phyloP scores from a whole-genome alignment of 2,888 invertebrate species.

The Suillia variegata region DNA sequence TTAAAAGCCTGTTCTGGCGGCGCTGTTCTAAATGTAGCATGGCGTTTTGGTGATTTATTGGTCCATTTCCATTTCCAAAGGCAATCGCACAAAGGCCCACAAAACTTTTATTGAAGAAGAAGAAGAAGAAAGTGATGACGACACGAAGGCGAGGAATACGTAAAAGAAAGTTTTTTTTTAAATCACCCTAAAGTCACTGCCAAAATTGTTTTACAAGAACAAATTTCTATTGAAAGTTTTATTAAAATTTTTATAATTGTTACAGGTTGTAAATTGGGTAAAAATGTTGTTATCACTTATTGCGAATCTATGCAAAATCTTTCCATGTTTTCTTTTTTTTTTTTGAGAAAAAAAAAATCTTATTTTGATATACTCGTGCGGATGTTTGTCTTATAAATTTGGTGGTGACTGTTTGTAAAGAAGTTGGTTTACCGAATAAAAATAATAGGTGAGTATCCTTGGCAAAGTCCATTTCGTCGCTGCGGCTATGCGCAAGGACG shows the following conservation, averaged over 20 bases:
- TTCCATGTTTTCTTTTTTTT: too few relatives aligned
- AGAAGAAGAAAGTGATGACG: too few relatives aligned
- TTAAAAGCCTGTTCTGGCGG: background rate
- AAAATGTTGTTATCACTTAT: too few relatives aligned
- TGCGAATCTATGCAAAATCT: too few relatives aligned
- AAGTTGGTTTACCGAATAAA: background rate
- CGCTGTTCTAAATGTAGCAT: background rate
- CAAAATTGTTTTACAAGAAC: too few relatives aligned
- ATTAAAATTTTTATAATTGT: too few relatives aligned
- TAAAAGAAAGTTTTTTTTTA: background rate
- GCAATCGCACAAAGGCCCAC: background rate
- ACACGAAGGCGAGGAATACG: too few relatives aligned
- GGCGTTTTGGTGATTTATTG: slow-evolving; percentile 1
- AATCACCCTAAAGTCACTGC: background rate
- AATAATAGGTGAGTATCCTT: background rate
- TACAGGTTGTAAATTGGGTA: too few relatives aligned
- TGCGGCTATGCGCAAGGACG: background rate
- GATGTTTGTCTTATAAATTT: too few relatives aligned
- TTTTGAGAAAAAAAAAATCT: too few relatives aligned
- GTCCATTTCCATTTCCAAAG: slow-evolving; percentile 3
- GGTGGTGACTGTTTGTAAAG: background rate
- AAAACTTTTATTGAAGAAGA: background rate
- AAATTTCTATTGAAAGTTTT: too few relatives aligned
- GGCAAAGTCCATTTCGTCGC: background rate
- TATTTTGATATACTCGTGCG: too few relatives aligned